phyloP scores from a whole-genome alignment of 2,797 vertebrate genomes.

The Pipistrellus kuhlii region DNA sequence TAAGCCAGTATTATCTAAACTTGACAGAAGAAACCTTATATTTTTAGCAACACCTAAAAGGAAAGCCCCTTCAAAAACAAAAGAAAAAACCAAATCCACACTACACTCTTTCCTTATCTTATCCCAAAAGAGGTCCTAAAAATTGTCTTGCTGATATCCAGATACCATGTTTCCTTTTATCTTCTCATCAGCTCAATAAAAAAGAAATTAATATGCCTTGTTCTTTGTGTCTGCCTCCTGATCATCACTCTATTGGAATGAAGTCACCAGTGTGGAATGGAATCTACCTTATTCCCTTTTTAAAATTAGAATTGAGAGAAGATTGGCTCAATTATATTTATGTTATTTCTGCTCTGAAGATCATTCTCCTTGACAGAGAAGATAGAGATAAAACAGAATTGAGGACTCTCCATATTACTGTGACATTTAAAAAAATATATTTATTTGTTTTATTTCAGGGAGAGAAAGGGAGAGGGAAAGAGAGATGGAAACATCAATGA shows the following conservation, averaged over 20 bases:
- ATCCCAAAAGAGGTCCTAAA: background rate
- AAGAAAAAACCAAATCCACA: background rate
- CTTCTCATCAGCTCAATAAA: background rate
- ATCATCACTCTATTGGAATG: background rate
- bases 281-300: background rate
- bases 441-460: too few species aligned
- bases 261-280: background rate
- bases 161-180: background rate
- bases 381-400: background rate
- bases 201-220: background rate
- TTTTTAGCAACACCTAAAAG: background rate
- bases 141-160: background rate
- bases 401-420: background rate
- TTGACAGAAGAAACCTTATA: slow-evolving; percentile 1
- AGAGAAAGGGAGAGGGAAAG: too few species aligned
- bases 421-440: too few species aligned
- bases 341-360: slow-evolving; percentile 18
- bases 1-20: background rate
- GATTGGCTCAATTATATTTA: background rate
- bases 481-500: too few species aligned
- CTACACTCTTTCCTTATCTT: slow-evolving; percentile 10
- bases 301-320: background rate
- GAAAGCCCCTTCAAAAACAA: background rate
- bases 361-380: background rate
- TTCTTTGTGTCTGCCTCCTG: background rate